phyloP scores from a whole-genome alignment of 2,113 vertebrate species.

The Callithrix jacchus region DNA sequence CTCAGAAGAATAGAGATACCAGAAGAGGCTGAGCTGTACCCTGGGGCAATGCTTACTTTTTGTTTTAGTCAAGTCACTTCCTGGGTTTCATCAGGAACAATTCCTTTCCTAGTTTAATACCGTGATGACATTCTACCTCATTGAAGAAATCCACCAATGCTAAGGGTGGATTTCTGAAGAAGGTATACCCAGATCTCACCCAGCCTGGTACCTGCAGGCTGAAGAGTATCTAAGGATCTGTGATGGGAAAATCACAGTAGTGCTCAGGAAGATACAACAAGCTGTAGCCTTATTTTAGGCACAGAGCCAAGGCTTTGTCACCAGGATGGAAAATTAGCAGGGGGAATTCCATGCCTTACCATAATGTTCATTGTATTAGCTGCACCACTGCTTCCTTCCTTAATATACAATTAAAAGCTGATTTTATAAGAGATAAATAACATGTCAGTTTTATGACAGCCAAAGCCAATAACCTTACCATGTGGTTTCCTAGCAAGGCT shows the following conservation, averaged over 20 bases:
- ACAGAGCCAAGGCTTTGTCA: not conserved
- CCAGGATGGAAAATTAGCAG: not conserved
- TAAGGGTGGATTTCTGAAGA: not conserved
- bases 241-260: not conserved
- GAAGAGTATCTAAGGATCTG: not conserved
- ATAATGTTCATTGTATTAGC: not conserved
- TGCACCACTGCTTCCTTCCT: not conserved
- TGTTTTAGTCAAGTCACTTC: not conserved
- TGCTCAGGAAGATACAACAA: not conserved
- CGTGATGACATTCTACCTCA: not conserved
- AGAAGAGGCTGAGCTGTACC: not conserved
- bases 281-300: not conserved
- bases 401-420: not conserved
- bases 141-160: not conserved
- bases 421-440: conserved; percentile 1
- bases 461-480: not conserved
- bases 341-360: not conserved
- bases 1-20: not conserved
- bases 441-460: not conserved
- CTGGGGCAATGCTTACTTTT: not conserved
- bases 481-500: not conserved
- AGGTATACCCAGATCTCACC: not conserved
- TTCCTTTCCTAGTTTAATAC: not conserved
- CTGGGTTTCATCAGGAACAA: not conserved
- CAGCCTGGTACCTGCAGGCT: not conserved